Base-by-base conservation (phyloP, 1,140 invertebrate species). In the Atta colombica region DNA sequence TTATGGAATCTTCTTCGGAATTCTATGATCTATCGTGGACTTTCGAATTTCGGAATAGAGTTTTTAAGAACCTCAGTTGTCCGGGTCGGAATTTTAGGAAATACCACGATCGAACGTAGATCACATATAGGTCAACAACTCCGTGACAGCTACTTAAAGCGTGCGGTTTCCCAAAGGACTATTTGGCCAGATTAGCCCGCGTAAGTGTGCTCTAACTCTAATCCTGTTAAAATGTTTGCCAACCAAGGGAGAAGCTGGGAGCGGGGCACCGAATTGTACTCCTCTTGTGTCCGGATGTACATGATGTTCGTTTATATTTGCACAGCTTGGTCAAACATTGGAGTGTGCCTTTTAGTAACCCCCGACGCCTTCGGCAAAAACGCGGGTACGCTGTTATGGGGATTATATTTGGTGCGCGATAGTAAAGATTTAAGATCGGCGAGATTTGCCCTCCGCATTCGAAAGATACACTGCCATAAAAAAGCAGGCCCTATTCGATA, bases 221-320 rank as follows among this genome's bases (percentile, higher is more conserved):
- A 95, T 95, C 94, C 94, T 91, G 94, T 95, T 95, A 95, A 95
- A 95, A 95, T 95, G 94, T 95, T 95, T 95, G 93, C 94, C 85
- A 93, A 94, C 92, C 77, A 8, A 93, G 92, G 88, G 89, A 90
- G 89, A 92, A 80, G 88, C 86, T 89, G 75, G 90, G 80, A 88
- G 89, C 86, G 89, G 90, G 87, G 88, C 49, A 16, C 88, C 88
- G 91, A 93, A 90, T 90, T 92, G 92, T 93, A 86, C 90, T 92
- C 85, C 91, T 90, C 91, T 90, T 92, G 68, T 66, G 49, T 81
- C 77, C 72, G 74, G 89, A 87, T 88, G 89, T 93, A 92, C 90
- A 93, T 92, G 89, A 93, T 93, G 91, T 93, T 92, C 86, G 91
- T 91, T 94, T 91, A 91, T 95, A 94, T 95, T 95, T 95, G 92